Evolutionary conservation across 2,797 vertebrate genomes (phyloP), one percentile per base, ranked within the genome.

Genomic region (Myotis pilosus): DNA sequence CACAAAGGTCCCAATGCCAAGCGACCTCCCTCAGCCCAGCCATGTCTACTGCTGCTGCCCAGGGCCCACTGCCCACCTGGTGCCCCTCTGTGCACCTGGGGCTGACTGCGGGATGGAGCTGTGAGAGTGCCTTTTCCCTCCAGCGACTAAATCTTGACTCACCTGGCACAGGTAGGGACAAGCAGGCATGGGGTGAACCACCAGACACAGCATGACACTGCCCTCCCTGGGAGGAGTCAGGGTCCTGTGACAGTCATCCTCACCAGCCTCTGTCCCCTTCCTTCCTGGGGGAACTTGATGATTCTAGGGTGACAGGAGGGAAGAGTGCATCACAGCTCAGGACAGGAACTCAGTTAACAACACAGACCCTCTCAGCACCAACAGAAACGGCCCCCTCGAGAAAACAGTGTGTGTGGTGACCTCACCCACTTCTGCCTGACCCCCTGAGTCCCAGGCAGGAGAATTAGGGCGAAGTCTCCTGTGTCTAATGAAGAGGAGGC

Each of bases 91-190:
- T 30, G 86, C 23, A 13, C 72, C 17, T 55, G 1, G 22, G 53
- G 6, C 41, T 76, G 1, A 72, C 0, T 15, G 17, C 0, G 0
- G 17, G 12, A 4, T 44, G 30, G 44, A 51, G 44, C 79, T 36
- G 33, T 30, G n/a, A 41, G 64, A 36, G 16, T 2, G 10, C 20
- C 51, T n/a, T 28, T 38, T 38, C 9, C 28, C n/a, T 55, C 51
- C 2, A 30, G 33, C 8, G 51, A 7, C 38, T 13, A 25, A 30
- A 30, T 16, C 38, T n/a, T 33, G 20, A 60, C 44, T 78, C 22
- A 28, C 17, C 64, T 36, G 64, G 44, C 7, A 0, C 64, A 49
- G 74, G 38, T 36, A 62, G n/a, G 47, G 16, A n/a, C 49, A n/a
- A 33, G 17, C 17, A 7, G 62, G 72, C 71, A 33, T 1, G 3